Evolutionary conservation across 2,888 invertebrate genomes (phyloP), one percentile per base, ranked within the genome.

Genomic region (Netelia melanura): DNA sequence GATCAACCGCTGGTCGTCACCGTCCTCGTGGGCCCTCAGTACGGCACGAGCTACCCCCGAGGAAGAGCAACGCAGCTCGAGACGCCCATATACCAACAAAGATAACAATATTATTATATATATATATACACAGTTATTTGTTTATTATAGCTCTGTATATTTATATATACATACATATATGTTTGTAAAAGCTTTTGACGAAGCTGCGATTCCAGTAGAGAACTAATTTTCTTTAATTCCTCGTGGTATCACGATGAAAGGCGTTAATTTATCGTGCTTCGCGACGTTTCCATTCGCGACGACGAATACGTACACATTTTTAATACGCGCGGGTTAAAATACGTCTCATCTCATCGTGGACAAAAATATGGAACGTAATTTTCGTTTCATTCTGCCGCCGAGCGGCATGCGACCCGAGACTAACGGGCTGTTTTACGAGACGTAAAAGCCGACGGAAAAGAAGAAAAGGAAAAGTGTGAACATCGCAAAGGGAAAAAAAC

Each of bases 1-100:
- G 64, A 58, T 44, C 61, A 67, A n/a, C 56, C 43, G 43, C 65
- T 17, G 44, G 70, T 54, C 38, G n/a, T n/a, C n/a, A n/a, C 65
- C 3, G 54, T 80, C 78, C 83, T 78, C 83, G 78, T 83, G 78
- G 83, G 44, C 17, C 30, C 61, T 74, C 84, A 81, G 80, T 84
- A 52, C 61, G 75, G 67, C 65, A 80, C 80, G 76, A 81, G 80
- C 80, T 23, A 54, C 54, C 80, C 71, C 6, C 61, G 54, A 72
- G 71, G 43, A 23, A 76, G 58, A 65, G 80, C 58, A 44, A 83
- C 30, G 71, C 38, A 54, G 52, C 23, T 48, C 11, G 44, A 80
- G 10, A 38, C n/a, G 10, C 44, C 23, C 2, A 58, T 5, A 14
- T 23, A 58, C 48, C 30, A 14, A 38, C 10, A 61, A 17, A 56